Percentiles rank a stretch among this genome's conserved stretches.
phyloP scores from a whole-genome alignment of 2,113 vertebrate genomes.

The Elgaria multicarinata region DNA sequence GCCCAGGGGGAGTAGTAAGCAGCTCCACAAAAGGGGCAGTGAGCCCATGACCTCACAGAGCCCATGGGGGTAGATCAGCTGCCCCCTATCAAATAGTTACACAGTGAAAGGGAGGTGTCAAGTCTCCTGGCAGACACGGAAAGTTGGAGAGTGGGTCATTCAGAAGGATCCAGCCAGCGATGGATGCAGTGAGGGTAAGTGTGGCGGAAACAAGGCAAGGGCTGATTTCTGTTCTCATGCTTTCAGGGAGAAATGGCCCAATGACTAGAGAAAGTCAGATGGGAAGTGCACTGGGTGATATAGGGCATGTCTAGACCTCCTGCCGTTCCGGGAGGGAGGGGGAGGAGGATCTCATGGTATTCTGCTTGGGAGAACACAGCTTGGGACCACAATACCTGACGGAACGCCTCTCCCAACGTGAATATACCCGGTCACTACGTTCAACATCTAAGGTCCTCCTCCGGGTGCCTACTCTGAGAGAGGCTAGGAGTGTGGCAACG shows the following conservation, averaged over 20 bases:
- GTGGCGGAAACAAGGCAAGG: background rate
- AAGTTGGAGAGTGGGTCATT: background rate
- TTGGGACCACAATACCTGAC: no score
- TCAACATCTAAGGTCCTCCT: no score
- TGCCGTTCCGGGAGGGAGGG: no score
- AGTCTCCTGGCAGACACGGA: background rate
- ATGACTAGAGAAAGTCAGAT: no score
- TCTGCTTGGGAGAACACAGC: no score
- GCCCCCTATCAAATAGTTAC: constrained; percentile 7
- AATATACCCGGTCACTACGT: no score
- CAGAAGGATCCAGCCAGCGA: background rate
- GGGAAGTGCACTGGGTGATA: background rate
- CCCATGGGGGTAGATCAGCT: background rate
- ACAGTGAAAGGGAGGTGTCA: background rate
- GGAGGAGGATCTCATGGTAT: no score
- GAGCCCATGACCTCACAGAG: constrained; percentile 19
- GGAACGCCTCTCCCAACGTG: no score
- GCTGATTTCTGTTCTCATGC: background rate
- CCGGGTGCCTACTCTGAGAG: no score
- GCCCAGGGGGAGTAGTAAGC: background rate
- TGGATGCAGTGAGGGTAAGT: background rate
- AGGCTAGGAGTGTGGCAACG: no score
- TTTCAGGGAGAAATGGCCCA: background rate
- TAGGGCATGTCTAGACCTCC: no score
- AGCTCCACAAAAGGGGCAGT: background rate